Percentiles rank a stretch among this genome's conserved stretches.
Evolutionary conservation across 1,140 invertebrate genomes (phyloP).

Genomic region (Augochlora pura): DNA sequence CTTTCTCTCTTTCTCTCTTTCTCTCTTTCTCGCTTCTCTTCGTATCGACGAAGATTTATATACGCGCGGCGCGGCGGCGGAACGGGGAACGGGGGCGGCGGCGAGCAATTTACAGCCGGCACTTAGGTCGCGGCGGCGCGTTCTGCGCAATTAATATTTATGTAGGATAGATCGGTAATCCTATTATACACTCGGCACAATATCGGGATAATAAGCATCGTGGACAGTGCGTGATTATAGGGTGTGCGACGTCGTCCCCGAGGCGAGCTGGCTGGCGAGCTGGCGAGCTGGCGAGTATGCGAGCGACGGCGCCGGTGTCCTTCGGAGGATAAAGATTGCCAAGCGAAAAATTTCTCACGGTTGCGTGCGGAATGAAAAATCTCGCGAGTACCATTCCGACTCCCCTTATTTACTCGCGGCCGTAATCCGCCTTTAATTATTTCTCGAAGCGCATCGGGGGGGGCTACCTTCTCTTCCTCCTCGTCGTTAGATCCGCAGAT

Average conservation of each 20-base stretch:
- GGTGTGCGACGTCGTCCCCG: slow-evolving; percentile 42
- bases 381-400: background rate
- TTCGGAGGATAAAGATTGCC: slow-evolving; percentile 39
- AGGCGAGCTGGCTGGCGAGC: slow-evolving; percentile 23
- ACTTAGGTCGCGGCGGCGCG: slow-evolving; percentile 47
- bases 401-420: slow-evolving; percentile 11
- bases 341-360: slow-evolving; percentile 44
- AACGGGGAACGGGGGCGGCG: slow-evolving; percentile 6
- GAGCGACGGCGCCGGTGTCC: slow-evolving; percentile 15
- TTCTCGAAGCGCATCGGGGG: slow-evolving; percentile 10
- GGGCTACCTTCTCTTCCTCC: background rate
- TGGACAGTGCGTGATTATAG: slow-evolving; percentile 55
- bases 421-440: slow-evolving; percentile 18
- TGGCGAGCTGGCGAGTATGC: background rate
- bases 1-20: background rate
- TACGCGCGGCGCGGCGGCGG: slow-evolving; percentile 25
- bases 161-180: slow-evolving; percentile 59
- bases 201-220: slow-evolving; percentile 57
- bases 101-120: slow-evolving; percentile 50
- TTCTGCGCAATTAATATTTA: slow-evolving; percentile 62
- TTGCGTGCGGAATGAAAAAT: slow-evolving; percentile 15
- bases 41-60: slow-evolving; percentile 53
- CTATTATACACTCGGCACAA: slow-evolving; percentile 59
- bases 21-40: background rate
- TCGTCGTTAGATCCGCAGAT: slow-evolving; percentile 23